These are phyloP conservation scores for Teleiodes luculella DNA, from an alignment of 2,888 invertebrate species.

Conservation along the genomic window DNA sequence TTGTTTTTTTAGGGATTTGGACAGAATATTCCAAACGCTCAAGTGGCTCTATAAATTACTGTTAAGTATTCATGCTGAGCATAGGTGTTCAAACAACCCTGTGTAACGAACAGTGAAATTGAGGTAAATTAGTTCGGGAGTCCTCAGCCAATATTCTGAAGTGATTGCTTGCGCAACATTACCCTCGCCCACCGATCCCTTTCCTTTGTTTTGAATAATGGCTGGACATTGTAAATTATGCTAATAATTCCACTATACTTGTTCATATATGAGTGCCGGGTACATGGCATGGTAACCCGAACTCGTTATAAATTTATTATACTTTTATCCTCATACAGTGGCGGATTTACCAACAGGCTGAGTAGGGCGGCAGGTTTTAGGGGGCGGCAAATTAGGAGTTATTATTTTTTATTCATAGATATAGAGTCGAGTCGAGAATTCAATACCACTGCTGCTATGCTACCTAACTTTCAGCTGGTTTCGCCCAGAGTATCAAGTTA, in stretches of 20 bases:
- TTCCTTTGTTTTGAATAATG: conserved; percentile 4
- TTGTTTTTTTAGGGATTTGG: no score
- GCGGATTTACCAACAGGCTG: background rate
- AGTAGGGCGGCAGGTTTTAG: no score
- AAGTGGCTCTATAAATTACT: background rate
- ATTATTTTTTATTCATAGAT: no score
- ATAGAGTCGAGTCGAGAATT: no score
- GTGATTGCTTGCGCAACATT: background rate
- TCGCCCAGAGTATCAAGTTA: no score
- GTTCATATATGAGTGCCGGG: background rate
- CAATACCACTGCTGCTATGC: no score
- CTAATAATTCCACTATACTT: background rate
- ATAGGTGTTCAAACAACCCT: background rate
- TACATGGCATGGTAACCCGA: background rate
- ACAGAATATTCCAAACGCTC: background rate
- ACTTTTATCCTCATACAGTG: background rate
- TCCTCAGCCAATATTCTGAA: background rate
- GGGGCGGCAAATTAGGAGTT: no score
- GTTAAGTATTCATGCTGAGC: background rate
- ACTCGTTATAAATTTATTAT: background rate
- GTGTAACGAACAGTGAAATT: background rate
- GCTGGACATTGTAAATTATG: conserved; percentile 1
- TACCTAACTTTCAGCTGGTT: no score
- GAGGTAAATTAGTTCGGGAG: background rate
- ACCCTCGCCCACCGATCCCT: background rate